A percentile compares a stretch with the other conserved stretches of the same genome.
These are phyloP conservation scores for Seira sanloemensis DNA, from an alignment of 2,888 invertebrate genomes.

Conservation along the genomic window DNA sequence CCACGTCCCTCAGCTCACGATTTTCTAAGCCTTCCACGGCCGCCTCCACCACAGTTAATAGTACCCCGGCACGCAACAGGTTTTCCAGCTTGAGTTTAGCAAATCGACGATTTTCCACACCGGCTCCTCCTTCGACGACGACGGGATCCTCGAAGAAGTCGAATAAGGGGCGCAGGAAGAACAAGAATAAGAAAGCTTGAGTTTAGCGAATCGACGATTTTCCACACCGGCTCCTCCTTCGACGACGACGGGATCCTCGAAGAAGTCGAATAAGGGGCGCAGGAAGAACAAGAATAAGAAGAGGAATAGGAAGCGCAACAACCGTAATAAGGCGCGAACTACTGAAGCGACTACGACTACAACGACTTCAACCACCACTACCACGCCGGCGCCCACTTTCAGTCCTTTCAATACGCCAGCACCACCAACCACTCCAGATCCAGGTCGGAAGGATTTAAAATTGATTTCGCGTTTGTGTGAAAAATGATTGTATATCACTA, in stretches of 20 bases:
- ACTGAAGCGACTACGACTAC: constrained; percentile 76
- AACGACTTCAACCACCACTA: constrained; percentile 77
- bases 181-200: constrained; percentile 54
- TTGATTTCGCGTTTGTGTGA: not conserved
- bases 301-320: constrained; percentile 67
- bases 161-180: constrained; percentile 54
- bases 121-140: constrained; percentile 73
- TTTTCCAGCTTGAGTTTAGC: constrained; percentile 60
- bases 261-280: constrained; percentile 58
- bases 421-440: constrained; percentile 91
- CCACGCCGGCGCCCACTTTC: constrained; percentile 74
- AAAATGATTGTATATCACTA: too few species aligned
- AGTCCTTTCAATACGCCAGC: constrained; percentile 81
- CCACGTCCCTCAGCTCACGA: constrained; percentile 38
- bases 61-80: constrained; percentile 53
- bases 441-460: constrained; percentile 34
- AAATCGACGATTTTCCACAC: constrained; percentile 69
- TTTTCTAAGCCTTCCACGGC: constrained; percentile 49
- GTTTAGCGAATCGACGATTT: constrained; percentile 60
- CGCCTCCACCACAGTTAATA: constrained; percentile 21
- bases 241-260: constrained; percentile 72
- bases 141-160: constrained; percentile 71
- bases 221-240: constrained; percentile 73
- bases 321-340: constrained; percentile 65
- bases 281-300: constrained; percentile 54